phyloP scores from a whole-genome alignment of 2,888 invertebrate species.

The Mesodorylaimus sp. region DNA sequence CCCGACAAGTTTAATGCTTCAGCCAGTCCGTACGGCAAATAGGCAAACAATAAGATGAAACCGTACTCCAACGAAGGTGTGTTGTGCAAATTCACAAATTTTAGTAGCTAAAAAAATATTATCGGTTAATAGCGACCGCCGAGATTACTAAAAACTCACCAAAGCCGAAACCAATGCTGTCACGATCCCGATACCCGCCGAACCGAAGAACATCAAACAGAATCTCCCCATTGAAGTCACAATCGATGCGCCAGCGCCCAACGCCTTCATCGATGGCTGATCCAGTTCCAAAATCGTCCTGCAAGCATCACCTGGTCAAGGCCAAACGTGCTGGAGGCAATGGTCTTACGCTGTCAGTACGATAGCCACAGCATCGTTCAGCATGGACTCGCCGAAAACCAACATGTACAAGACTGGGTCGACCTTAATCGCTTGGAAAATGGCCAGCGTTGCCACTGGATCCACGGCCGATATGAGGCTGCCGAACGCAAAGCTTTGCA shows the following conservation, averaged over 20 bases:
- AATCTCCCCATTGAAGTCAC: constrained; percentile 62
- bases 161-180: constrained; percentile 83
- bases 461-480: constrained; percentile 95
- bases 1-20: constrained; percentile 86
- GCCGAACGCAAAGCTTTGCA: constrained; percentile 96
- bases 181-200: constrained; percentile 81
- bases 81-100: constrained; percentile 83
- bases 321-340: constrained; percentile 3
- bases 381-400: constrained; percentile 84
- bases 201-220: constrained; percentile 93
- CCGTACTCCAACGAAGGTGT: constrained; percentile 96
- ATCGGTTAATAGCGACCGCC: too few relatives aligned
- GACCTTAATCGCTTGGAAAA: constrained; percentile 87
- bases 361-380: constrained; percentile 96
- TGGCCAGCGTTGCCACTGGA: constrained; percentile 94
- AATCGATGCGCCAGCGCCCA: constrained; percentile 42
- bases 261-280: constrained; percentile 37
- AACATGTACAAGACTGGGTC: constrained; percentile 97
- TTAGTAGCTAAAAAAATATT: too few relatives aligned
- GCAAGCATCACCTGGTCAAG: constrained; percentile 10
- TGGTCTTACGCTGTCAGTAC: constrained; percentile 59
- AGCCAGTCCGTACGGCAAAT: constrained; percentile 90
- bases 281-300: constrained; percentile 25
- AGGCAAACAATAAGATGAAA: constrained; percentile 93
- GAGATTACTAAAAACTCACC: too few relatives aligned